Conservation (phyloP, 2,113 vertebrate species). For the Nicator chloris region DNA sequence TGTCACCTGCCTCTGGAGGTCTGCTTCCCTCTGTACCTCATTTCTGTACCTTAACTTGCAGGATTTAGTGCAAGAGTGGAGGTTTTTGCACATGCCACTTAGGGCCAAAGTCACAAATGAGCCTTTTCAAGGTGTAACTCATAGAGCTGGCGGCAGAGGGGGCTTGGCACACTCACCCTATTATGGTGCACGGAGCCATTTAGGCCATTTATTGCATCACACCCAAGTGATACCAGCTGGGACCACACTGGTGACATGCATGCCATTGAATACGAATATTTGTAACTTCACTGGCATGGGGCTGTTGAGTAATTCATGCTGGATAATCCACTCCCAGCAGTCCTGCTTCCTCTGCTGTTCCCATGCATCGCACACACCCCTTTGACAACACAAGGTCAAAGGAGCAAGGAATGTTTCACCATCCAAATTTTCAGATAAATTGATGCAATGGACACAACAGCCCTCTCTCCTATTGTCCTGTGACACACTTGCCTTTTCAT, state of each 20-base stretch:
- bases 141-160: not conserved
- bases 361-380: not conserved
- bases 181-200: rapidly evolving
- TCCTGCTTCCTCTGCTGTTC: not conserved
- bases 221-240: not conserved
- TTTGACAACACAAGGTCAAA: not conserved
- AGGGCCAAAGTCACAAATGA: not conserved
- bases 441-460: not conserved
- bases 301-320: not conserved
- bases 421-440: not conserved
- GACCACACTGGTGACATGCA: not conserved
- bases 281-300: not conserved
- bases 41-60: not conserved
- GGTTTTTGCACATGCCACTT: not conserved
- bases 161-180: not conserved
- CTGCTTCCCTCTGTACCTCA: not conserved
- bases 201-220: not conserved
- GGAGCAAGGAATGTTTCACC: rapidly evolving
- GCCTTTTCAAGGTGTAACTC: not conserved
- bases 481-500: not conserved
- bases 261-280: not conserved
- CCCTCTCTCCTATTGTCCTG: not conserved
- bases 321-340: not conserved
- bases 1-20: not conserved
- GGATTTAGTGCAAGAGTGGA: not conserved